phyloP scores from a whole-genome alignment of 2,113 vertebrate species.

The Microcebus lehilahytsara region DNA sequence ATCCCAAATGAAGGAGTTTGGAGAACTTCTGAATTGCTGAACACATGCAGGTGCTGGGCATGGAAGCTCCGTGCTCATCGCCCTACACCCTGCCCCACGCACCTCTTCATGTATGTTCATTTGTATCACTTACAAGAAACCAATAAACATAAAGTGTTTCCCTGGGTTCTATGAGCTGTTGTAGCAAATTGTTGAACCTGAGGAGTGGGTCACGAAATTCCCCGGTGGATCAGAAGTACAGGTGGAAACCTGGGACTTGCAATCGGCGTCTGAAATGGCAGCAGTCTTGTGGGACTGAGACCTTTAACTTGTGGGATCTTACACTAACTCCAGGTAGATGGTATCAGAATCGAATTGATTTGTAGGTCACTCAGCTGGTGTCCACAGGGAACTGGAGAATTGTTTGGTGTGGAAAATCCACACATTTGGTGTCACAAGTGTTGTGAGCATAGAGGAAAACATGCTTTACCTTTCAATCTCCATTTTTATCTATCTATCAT shows the following conservation, averaged over 20 bases:
- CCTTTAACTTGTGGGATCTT: background rate
- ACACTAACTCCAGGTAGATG: background rate
- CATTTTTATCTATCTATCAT: background rate
- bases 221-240: background rate
- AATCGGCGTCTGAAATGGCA: no score
- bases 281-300: background rate
- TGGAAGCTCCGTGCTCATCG: background rate
- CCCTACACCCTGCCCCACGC: fast-evolving
- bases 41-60: background rate
- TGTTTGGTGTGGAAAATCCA: background rate
- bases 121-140: background rate
- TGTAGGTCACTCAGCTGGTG: background rate
- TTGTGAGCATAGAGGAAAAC: background rate
- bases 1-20: background rate
- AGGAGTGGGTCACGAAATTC: background rate
- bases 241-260: no score
- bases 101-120: background rate
- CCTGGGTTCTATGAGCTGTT: background rate
- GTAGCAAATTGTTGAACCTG: background rate
- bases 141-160: background rate
- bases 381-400: background rate
- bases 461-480: background rate
- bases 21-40: background rate
- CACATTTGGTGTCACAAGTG: background rate
- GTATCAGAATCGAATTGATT: background rate